Base-by-base conservation (phyloP, 2,113 vertebrate genomes). In the Pseudorhombus dupliciocellatus region DNA sequence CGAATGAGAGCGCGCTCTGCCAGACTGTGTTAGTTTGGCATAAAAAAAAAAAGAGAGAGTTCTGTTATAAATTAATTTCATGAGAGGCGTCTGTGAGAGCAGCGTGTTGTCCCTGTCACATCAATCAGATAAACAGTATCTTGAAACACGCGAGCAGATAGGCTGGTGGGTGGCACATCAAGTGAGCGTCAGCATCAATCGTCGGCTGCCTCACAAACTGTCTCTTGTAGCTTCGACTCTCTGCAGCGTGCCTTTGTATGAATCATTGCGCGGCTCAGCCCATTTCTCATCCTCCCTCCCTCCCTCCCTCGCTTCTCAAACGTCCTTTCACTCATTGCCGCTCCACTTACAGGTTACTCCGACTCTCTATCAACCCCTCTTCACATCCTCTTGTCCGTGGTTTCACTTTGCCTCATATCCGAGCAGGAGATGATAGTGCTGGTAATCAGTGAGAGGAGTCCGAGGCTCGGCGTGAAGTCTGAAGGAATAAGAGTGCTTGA, bases 151-250 rank as follows among this genome's bases (percentile, higher is more conserved):
- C 40, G 5, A 44, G 40, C 40, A 44, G 40, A 44, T 44, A 37
- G 34, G 34, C 11, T 56, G 50, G 81, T 88, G 86, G 81, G 88
- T 76, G 77, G 83, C 65, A 40, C 30, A 61, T 15, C 4, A 18
- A 18, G 18, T 44, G 40, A 44, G 18, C 7, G 40, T 6, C 40
- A 44, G 40, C 40, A 44, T 44, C 14, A 44, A 44, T 44, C 6
- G 40, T 44, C 40, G 18, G 56, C 62, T 74, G 65, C 30, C 57
- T 83, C 73, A 28, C 8, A 1, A 71, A 51, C 24, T 28, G 63
- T 55, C 66, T 69, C 61, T 70, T 60, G 50, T 65, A 28, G 51
- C 40, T 84, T 61, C 57, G 59, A 46, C 77, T 65, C 31, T 46
- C 50, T 76, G 72, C 40, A 44, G n/a, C 66, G 53, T 75, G 54